Base-by-base conservation (phyloP, 1,140 invertebrate species). In the Mercenaria mercenaria region DNA sequence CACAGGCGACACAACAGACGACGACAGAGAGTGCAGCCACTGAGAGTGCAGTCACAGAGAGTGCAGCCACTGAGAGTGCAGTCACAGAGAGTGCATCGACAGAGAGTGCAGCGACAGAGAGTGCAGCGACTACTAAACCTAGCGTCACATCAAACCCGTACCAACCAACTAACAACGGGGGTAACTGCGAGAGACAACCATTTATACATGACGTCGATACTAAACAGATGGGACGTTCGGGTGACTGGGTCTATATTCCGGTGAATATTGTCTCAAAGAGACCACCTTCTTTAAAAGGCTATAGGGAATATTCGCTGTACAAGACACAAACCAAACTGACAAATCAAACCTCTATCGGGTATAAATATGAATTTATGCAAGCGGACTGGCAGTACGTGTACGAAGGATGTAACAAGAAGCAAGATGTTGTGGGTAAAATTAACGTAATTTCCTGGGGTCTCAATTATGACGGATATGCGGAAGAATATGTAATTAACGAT, bases 401-500 rank as follows among this genome's bases (percentile, higher is more conserved):
- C 64, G 64, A 77, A 15, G 47, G 83, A 26, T 93, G 92, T 34
- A 79, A 80, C 11, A 81, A 84, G 13, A 41, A 76, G n/a, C 72
- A 88, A 23, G 72, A 61, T 37, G 59, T 80, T 52, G 69, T 89
- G 20, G 94, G 94, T 8, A 91, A 91, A 64, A 89, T 95, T 6
- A 93, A 90, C 43, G 69, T 95, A 37, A 90, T 92, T 43, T 92
- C 94, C 11, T 90, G 85, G 67, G 94, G 94, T n/a, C 50, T 94
- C 13, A 94, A 94, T 84, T 93, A 95, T 80, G 88, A 92, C 41
- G 94, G 93, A 3, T 59, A 67, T 13, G 93, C 94, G 72, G 90
- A 92, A 39, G 94, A 95, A 67, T 93, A 91, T 37, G 91, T 93
- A n/a, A 91, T 95, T n/a, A 87, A 93, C 23, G 94, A 95, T 64